phyloP scores from a whole-genome alignment of 2,113 vertebrate genomes.

The Lepisosteus oculatus region DNA sequence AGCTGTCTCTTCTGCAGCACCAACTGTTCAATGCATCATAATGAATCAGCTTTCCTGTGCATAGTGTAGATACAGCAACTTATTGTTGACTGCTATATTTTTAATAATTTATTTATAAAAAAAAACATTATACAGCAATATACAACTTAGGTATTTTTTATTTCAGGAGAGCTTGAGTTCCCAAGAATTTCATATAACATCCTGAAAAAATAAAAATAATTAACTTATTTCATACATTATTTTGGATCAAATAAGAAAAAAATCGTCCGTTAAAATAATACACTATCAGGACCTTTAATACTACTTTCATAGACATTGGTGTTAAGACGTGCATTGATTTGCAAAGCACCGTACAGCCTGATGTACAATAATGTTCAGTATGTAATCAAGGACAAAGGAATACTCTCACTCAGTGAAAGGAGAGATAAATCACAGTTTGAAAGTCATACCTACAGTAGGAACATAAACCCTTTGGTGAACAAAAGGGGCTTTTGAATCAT shows the following conservation, averaged over 20 bases:
- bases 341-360: conserved; percentile 15
- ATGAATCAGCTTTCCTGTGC: no score
- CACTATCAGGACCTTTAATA: conserved; percentile 16
- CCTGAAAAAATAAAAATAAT: no score
- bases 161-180: no score
- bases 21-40: no score
- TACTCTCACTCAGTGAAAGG: conserved; percentile 26
- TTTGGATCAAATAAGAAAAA: conserved; percentile 35
- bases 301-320: conserved; percentile 29
- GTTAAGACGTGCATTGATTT: conserved; percentile 25
- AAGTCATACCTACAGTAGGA: conserved; percentile 22
- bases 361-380: conserved; percentile 5
- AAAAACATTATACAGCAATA: no score
- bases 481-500: conserved; percentile 6
- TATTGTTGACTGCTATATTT: no score
- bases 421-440: conserved; percentile 27
- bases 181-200: no score
- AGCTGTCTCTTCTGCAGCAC: no score
- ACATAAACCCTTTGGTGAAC: neutral
- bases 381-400: conserved; percentile 33
- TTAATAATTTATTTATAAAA: no score
- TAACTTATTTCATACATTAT: conserved; percentile 34
- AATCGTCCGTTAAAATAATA: conserved; percentile 45
- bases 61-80: no score
- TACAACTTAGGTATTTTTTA: no score